These are phyloP conservation scores for Entelurus aequoreus DNA, from an alignment of 2,113 vertebrate genomes.

Conservation along the genomic window DNA sequence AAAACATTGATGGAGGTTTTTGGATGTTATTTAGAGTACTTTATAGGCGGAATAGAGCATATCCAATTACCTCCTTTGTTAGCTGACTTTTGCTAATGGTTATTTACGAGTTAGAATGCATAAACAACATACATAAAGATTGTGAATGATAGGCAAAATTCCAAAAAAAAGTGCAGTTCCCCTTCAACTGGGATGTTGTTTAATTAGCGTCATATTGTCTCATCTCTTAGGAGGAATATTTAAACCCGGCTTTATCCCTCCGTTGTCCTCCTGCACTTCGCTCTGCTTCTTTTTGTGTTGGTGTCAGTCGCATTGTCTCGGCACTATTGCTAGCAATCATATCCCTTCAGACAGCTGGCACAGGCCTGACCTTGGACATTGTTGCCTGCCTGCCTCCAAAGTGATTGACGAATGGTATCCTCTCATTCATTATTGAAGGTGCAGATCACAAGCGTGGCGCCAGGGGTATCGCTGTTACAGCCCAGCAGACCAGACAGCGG, in stretches of 20 bases:
- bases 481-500: slow-evolving; percentile 40
- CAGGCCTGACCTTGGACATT: slow-evolving; percentile 57
- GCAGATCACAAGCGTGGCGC: slow-evolving; percentile 49
- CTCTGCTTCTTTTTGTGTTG: slow-evolving; percentile 3
- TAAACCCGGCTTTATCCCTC: neutral
- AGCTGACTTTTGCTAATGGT: no score
- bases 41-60: no score
- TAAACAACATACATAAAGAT: no score
- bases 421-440: slow-evolving; percentile 72
- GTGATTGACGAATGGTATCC: slow-evolving; percentile 66
- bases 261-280: slow-evolving; percentile 10
- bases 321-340: slow-evolving; percentile 33
- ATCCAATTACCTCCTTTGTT: no score
- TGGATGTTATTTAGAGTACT: no score
- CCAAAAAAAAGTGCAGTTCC: no score
- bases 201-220: slow-evolving; percentile 7
- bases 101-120: no score
- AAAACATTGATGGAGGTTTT: no score
- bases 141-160: no score
- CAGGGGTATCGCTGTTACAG: slow-evolving; percentile 42
- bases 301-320: slow-evolving; percentile 8
- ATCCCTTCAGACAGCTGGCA: slow-evolving; percentile 52
- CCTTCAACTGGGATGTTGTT: slow-evolving; percentile 1
- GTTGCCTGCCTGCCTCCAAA: slow-evolving; percentile 49
- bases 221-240: neutral